Percentiles rank a stretch among this genome's conserved stretches.
phyloP scores from a whole-genome alignment of 2,888 invertebrate genomes.

The Deroplatys truncata region DNA sequence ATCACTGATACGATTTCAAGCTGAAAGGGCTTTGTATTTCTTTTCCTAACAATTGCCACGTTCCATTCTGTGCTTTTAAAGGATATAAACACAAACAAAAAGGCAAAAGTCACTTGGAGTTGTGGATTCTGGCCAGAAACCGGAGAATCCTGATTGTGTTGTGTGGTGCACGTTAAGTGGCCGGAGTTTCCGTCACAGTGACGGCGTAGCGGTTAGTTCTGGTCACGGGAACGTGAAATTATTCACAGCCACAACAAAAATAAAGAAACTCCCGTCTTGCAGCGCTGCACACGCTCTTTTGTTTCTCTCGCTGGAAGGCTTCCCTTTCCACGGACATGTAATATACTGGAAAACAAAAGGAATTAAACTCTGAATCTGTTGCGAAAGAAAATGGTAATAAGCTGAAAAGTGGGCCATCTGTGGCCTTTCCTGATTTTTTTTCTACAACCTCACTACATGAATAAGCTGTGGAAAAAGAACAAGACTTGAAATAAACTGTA shows the following conservation, averaged over 20 bases:
- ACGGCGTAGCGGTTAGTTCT: not conserved
- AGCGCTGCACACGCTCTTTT: not conserved
- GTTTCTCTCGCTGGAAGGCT: not conserved
- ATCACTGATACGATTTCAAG: too few species aligned
- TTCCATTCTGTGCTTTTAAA: too few species aligned
- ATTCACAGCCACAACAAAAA: not conserved
- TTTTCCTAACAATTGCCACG: too few species aligned
- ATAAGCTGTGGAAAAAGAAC: too few species aligned
- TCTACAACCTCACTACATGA: too few species aligned
- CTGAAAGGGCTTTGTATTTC: too few species aligned
- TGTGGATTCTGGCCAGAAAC: not conserved
- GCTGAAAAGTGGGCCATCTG: not conserved
- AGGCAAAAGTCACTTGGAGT: too few species aligned
- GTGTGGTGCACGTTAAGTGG: not conserved
- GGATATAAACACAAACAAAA: too few species aligned
- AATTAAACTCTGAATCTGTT: not conserved
- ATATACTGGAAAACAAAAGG: not conserved
- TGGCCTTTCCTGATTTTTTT: not conserved
- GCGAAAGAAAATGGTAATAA: not conserved
- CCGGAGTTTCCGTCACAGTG: not conserved
- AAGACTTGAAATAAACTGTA: too few species aligned
- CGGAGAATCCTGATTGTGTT: not conserved
- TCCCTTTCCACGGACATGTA: not conserved
- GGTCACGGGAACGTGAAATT: not conserved
- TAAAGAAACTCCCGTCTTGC: not conserved